These are phyloP conservation scores for Nycticryphes semicollaris DNA, from an alignment of 2,113 vertebrate species.

Conservation along the genomic window DNA sequence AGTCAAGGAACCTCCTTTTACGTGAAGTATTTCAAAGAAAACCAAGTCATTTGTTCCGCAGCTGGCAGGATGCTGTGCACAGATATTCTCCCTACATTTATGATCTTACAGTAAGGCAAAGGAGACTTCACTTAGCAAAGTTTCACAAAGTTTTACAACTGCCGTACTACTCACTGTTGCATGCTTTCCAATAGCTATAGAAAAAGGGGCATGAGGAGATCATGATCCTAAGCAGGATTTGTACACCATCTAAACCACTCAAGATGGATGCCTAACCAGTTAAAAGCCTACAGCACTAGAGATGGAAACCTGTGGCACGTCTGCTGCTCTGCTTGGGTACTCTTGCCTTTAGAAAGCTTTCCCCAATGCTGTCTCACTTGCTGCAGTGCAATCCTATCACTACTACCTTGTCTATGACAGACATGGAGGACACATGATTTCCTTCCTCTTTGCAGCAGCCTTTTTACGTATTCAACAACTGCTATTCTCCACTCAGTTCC, in stretches of 20 bases:
- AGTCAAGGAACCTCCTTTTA: neutral
- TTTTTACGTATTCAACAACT: neutral
- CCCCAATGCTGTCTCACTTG: neutral
- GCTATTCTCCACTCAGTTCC: neutral
- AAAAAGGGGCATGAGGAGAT: neutral
- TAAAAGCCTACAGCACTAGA: neutral
- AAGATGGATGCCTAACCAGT: neutral
- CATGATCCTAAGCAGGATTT: neutral
- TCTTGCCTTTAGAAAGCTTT: neutral
- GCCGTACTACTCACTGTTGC: neutral
- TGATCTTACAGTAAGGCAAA: neutral
- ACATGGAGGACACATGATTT: neutral
- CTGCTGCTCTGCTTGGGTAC: neutral
- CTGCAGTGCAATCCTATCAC: neutral
- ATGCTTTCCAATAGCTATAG: neutral
- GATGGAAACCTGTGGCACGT: neutral
- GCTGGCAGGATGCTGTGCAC: neutral
- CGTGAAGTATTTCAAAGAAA: neutral
- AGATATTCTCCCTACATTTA: neutral
- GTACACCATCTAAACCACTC: neutral
- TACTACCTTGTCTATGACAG: neutral
- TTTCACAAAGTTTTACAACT: neutral
- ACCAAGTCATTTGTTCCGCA: neutral
- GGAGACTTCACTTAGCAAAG: neutral
- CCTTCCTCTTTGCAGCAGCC: neutral